Base-by-base conservation (phyloP, 2,888 invertebrate species). In the Calameuta pallipes region DNA sequence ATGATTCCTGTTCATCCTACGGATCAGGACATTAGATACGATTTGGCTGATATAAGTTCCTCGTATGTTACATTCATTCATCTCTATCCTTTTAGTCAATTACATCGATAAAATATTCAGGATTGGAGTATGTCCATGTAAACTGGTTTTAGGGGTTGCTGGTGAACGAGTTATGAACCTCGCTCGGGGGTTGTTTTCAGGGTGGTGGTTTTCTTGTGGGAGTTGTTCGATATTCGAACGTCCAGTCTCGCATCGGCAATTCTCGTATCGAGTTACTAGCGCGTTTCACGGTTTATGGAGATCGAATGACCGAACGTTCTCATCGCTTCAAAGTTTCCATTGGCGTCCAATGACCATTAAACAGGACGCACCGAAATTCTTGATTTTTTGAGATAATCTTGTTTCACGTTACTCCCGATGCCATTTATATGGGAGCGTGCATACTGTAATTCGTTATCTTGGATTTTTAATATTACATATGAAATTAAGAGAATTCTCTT, bases 31-130 rank as follows among this genome's bases (percentile, higher is more conserved):
- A 23, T 23, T 23, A 56, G 23, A 23, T 23, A 23, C 23, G 6
- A 9, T 23, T 56, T 56, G 56, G 9, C 23, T 56, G 6, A 56
- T 56, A 56, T 13, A 37, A 69, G 34, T 15, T 31, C 36, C 82
- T 83, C 83, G 31, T 31, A 84, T 84, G 84, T 83, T 81, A 80
- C 79, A 84, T 85, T 83, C 83, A 84, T 83, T 77, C 79, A 69
- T 69, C 37, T 76, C 76, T 56, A 81, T 81, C 82, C 84, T 84
- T 83, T 85, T 83, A 84, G 83, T 81, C 84, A 86, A 85, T 85
- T 84, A 84, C 82, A 76, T 76, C 77, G 78, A 85, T 83, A 84
- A 85, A 84, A 82, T 81, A 84, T 84, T 84, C 82, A 83, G 69
- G 69, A 56, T 34, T 12, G 23, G 11, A 71, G 9, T 1, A 71